A percentile compares a stretch with the other conserved stretches of the same genome.
phyloP scores from a whole-genome alignment of 2,113 vertebrate species.

The Ctenomys sociabilis region DNA sequence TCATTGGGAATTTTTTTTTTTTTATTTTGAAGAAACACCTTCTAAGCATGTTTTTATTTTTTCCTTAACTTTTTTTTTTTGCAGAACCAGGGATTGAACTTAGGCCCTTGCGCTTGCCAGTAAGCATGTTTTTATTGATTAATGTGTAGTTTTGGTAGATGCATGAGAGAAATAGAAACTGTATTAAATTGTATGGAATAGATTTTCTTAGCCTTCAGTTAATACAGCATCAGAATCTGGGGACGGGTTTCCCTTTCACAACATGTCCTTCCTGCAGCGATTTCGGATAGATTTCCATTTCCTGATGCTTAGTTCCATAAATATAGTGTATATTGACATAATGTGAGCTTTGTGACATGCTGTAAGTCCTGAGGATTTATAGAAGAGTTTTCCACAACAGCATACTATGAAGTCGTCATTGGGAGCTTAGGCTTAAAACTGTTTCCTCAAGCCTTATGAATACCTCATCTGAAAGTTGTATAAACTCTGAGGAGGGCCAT shows the following conservation, averaged over 20 bases:
- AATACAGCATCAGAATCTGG: background rate
- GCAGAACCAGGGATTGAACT: no score
- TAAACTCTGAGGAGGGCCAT: background rate
- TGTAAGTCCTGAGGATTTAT: background rate
- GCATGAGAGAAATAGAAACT: background rate
- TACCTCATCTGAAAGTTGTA: background rate
- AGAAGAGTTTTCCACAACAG: background rate
- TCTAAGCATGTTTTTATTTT: background rate
- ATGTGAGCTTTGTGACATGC: background rate
- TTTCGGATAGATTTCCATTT: background rate
- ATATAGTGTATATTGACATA: background rate
- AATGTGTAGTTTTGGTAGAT: background rate
- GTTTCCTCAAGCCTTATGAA: background rate
- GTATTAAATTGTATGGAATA: background rate
- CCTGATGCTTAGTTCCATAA: slow-evolving; percentile 3
- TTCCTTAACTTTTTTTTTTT: no score
- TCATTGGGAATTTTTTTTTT: background rate
- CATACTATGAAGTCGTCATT: background rate
- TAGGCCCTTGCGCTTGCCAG: no score
- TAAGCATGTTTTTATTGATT: background rate
- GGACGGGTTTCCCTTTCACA: background rate
- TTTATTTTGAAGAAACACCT: background rate
- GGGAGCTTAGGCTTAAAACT: background rate
- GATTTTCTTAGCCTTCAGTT: background rate
- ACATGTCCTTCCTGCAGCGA: background rate